These are phyloP conservation scores for Hipparchia sbordonii DNA, from an alignment of 2,888 invertebrate genomes.

Conservation along the genomic window DNA sequence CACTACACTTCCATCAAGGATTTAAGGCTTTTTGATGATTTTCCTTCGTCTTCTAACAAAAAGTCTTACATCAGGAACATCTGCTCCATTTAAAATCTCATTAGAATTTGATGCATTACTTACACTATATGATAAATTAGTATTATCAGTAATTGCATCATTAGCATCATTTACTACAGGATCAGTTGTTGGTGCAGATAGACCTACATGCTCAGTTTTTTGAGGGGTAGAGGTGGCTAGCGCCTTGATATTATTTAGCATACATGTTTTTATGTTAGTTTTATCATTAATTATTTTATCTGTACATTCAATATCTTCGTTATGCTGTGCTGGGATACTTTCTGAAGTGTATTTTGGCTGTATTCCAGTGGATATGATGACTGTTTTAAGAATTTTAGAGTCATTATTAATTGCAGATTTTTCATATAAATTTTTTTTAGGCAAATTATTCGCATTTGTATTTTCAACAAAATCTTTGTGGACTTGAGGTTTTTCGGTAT, in stretches of 20 bases:
- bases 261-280: conserved; percentile 15
- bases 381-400: conserved; percentile 54
- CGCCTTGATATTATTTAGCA: conserved; percentile 20
- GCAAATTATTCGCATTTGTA: not conserved
- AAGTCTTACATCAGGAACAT: conserved; percentile 71
- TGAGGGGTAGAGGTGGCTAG: conserved; percentile 58
- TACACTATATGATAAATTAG: conserved; percentile 40
- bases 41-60: conserved; percentile 65
- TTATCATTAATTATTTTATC: conserved; percentile 1
- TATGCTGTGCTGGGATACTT: conserved; percentile 23
- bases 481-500: conserved; percentile 1
- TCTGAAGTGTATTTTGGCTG: conserved; percentile 47
- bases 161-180: conserved; percentile 3
- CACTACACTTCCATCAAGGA: not conserved
- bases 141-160: conserved; percentile 35
- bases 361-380: conserved; percentile 62
- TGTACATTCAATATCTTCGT: conserved; percentile 3
- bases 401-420: conserved; percentile 38
- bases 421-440: conserved; percentile 22
- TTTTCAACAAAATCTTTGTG: conserved; percentile 9
- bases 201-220: conserved; percentile 47
- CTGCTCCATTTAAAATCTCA: conserved; percentile 45
- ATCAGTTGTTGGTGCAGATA: conserved; percentile 27
- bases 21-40: conserved; percentile 48
- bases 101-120: conserved; percentile 32